Base-by-base conservation (phyloP, 2,888 invertebrate species). In the Leptinotarsa peninsularis region DNA sequence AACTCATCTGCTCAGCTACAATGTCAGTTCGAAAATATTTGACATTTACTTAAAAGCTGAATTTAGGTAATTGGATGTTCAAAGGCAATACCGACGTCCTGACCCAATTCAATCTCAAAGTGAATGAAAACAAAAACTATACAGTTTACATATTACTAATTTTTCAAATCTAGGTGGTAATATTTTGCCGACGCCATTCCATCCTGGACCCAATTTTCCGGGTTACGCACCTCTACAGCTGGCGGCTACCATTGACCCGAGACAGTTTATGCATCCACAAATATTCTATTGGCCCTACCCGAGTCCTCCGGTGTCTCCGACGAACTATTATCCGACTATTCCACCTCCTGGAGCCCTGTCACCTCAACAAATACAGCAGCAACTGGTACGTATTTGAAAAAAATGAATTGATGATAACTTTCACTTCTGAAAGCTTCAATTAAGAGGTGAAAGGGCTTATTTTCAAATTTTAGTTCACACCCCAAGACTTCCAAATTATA, bases 281-380 rank as follows among this genome's bases (percentile, higher is more conserved):
- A 91, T 94, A 77, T 93, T 97, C 83, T 97, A 97, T 90, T 98
- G 97, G 97, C 94, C 95, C 0, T 97, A 97, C 89, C 97, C 97
- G 67, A 96, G 96, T 83, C 97, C 97, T 56, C 97, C 97, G 0
- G 96, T 97, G 21, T 97, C 97, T 63, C 97, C 97, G 0, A 96
- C 96, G 56, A 95, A 94, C 83, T 95, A 95, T 88, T 95, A 93
- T 86, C 94, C 93, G 78, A 91, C 93, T 33, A 90, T 91, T 82
- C 88, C 87, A 70, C 87, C 88, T 58, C 88, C 85, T 71, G 85
- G 85, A 71, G 84, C 86, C 15, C 66, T 83, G 72, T 85, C 84
- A 52, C 85, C 83, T 14, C 85, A 84, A 73, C 87, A 86, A 71
- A 84, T 75, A 87, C 91, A 86, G 76, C 85, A 86, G 76, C 83